These are phyloP conservation scores for Phoenoteleia sp. DNA, from an alignment of 2,888 invertebrate genomes.

Conservation along the genomic window DNA sequence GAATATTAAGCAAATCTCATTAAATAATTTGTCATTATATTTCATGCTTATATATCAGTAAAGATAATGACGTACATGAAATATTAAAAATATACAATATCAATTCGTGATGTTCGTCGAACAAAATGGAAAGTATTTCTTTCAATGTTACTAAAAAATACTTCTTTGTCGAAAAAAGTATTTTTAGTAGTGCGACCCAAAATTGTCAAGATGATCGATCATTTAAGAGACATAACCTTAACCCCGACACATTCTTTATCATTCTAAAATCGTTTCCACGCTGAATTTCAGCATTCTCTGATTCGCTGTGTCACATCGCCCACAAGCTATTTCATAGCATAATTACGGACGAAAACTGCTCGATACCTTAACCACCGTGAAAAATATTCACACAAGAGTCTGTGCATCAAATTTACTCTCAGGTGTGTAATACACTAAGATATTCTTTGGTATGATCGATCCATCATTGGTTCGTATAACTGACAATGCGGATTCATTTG, in stretches of 20 bases:
- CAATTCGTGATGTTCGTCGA: background rate
- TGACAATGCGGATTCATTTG: slow-evolving; percentile 30
- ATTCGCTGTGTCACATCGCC: slow-evolving; percentile 45
- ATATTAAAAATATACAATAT: background rate
- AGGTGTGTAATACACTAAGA: slow-evolving; percentile 1
- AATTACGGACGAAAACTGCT: slow-evolving; percentile 15
- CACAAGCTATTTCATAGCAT: slow-evolving; percentile 27
- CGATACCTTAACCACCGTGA: slow-evolving; percentile 8
- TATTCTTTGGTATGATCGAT: slow-evolving; percentile 22
- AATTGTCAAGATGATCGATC: slow-evolving; percentile 68
- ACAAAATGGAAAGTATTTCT: slow-evolving; percentile 27
- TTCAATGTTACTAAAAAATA: background rate
- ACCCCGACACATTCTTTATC: slow-evolving; percentile 51
- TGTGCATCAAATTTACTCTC: slow-evolving; percentile 35
- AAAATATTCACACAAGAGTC: slow-evolving; percentile 2
- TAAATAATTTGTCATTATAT: too few relatives aligned
- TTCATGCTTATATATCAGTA: too few relatives aligned
- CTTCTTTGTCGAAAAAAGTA: slow-evolving; percentile 10
- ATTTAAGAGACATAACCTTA: slow-evolving; percentile 40
- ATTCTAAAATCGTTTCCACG: slow-evolving; percentile 60
- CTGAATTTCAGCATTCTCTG: slow-evolving; percentile 35
- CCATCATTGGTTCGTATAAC: slow-evolving; percentile 19
- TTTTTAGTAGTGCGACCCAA: slow-evolving; percentile 38
- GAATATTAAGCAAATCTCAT: too few relatives aligned
- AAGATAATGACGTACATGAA: background rate